Evolutionary conservation across 2,797 vertebrate species (phyloP).

Genomic region (Tapera naevia): DNA sequence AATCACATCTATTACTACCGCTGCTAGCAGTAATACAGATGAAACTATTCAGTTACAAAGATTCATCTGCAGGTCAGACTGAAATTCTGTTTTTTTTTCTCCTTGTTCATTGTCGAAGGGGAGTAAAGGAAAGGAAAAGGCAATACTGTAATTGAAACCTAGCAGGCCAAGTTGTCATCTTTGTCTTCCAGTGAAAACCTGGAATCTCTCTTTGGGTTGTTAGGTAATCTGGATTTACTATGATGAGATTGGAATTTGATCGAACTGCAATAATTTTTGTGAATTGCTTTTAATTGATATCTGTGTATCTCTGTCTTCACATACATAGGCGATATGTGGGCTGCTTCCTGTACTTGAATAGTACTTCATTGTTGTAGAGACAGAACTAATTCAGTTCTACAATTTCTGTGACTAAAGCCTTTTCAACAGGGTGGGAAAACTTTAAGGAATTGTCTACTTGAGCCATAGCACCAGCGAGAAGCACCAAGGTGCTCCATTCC

Average conservation of each 20-base stretch:
- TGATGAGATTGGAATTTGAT: neutral
- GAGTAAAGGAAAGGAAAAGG: neutral
- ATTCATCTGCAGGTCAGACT: neutral
- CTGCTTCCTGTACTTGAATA: neutral
- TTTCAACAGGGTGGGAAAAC: neutral
- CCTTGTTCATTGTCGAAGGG: accelerated
- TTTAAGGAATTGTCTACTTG: neutral
- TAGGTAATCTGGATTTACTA: neutral
- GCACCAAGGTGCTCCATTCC: neutral
- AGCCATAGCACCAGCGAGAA: neutral
- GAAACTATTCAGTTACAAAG: neutral
- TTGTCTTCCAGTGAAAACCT: neutral
- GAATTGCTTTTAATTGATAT: neutral
- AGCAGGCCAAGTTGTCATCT: neutral
- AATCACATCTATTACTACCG: neutral
- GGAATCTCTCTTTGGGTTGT: neutral
- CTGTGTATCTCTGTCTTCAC: neutral
- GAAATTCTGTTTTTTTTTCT: neutral
- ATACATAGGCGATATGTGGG: neutral
- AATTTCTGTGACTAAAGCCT: neutral
- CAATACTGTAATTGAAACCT: neutral
- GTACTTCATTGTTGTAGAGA: neutral
- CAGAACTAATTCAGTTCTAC: neutral
- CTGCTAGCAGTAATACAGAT: neutral
- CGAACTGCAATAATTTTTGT: neutral